Conservation (phyloP, 1,140 invertebrate genomes). For the Drosophila athabasca region DNA sequence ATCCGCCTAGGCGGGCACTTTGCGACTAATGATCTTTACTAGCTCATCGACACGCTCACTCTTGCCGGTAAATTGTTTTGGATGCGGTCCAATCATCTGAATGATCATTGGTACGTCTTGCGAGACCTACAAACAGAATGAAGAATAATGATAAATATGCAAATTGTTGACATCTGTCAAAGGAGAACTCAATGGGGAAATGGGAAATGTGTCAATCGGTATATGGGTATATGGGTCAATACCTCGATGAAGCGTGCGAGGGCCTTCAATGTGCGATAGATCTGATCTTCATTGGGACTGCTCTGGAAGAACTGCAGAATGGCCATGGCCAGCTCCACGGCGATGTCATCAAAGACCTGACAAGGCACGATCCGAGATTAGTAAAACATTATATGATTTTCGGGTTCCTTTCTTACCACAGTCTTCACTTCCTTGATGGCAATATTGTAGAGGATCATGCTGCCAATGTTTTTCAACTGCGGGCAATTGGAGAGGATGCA, state of each 20-base stretch:
- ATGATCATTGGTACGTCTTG: slow-evolving; percentile 94
- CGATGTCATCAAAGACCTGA: slow-evolving; percentile 96
- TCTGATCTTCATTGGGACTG: slow-evolving; percentile 91
- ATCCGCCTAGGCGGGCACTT: slow-evolving; percentile 84
- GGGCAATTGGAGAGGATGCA: slow-evolving; percentile 90
- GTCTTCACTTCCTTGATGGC: slow-evolving; percentile 98
- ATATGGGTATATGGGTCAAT: slow-evolving; percentile 68
- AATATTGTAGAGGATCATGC: slow-evolving; percentile 95
- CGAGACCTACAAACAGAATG: slow-evolving; percentile 66
- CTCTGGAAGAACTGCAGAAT: slow-evolving; percentile 93
- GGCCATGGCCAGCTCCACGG: slow-evolving; percentile 96
- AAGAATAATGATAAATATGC: slow-evolving; percentile 27
- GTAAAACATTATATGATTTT: no score
- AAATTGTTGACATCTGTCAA: slow-evolving; percentile 62
- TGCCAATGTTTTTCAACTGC: slow-evolving; percentile 90
- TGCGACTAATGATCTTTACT: slow-evolving; percentile 89
- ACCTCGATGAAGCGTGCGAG: slow-evolving; percentile 91
- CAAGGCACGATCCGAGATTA: no score
- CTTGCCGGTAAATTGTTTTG: slow-evolving; percentile 91
- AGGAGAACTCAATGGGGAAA: no score
- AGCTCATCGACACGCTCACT: slow-evolving; percentile 92
- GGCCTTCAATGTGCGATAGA: slow-evolving; percentile 91
- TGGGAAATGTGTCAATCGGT: no score
- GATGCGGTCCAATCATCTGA: slow-evolving; percentile 96
- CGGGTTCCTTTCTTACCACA: slow-evolving; percentile 89